phyloP scores from a whole-genome alignment of 2,888 invertebrate genomes.

The Meiosimyza decipiens region DNA sequence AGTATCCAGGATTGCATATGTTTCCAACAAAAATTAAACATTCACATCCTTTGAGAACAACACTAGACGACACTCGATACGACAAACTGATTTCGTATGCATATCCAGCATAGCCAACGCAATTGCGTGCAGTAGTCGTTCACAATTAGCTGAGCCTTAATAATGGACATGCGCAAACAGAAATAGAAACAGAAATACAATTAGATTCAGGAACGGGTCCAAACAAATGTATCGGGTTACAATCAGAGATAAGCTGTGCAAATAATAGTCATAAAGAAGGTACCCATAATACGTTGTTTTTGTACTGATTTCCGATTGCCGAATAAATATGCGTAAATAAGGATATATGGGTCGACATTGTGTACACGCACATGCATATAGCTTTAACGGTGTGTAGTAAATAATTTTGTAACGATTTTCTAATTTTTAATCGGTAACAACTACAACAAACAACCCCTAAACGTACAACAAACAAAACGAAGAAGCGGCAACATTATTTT shows the following conservation, averaged over 20 bases:
- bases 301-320: conserved; percentile 1
- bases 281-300: conserved; percentile 2
- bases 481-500: background rate
- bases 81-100: no score
- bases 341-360: conserved; percentile 25
- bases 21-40: no score
- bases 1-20: no score
- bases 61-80: no score
- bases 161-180: no score
- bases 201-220: conserved; percentile 17
- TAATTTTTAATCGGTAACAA: conserved; percentile 49
- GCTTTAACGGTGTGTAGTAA: conserved; percentile 44
- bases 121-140: no score
- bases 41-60: no score
- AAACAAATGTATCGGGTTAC: conserved; percentile 62
- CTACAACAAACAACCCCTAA: conserved; percentile 54
- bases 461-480: background rate
- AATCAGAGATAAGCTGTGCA: conserved; percentile 66
- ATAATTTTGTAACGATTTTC: conserved; percentile 64
- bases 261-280: conserved; percentile 49
- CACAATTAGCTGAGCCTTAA: no score
- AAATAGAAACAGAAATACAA: no score
- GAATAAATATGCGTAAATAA: conserved; percentile 9
- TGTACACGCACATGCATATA: conserved; percentile 14
- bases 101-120: no score